Evolutionary conservation across 2,113 vertebrate species (phyloP).

Genomic region (Scolopax mira): DNA sequence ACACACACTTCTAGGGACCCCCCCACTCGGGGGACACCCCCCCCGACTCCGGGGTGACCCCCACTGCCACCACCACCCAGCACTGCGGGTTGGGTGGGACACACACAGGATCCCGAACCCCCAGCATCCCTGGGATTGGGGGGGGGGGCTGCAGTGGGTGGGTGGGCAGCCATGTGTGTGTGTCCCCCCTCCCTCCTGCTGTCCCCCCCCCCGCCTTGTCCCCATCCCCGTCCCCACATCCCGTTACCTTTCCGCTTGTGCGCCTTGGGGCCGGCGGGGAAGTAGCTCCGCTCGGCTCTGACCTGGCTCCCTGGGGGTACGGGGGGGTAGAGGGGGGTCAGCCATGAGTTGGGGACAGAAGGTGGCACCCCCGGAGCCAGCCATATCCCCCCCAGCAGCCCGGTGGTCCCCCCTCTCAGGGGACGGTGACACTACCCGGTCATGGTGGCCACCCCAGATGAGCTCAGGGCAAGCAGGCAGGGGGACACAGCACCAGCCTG

Average conservation of each 20-base stretch:
- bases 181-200: no score
- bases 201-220: neutral
- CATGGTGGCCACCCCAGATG: no score
- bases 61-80: neutral
- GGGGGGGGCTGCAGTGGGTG: neutral
- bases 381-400: no score
- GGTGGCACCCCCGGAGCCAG: neutral
- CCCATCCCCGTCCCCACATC: neutral
- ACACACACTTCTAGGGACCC: no score
- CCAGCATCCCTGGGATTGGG: rapidly evolving
- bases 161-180: neutral
- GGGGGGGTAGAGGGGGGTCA: neutral
- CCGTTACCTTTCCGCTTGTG: slow-evolving; percentile 60
- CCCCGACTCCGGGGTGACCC: neutral
- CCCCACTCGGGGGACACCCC: no score
- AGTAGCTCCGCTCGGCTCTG: slow-evolving; percentile 48
- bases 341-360: neutral
- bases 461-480: neutral
- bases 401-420: neutral
- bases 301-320: slow-evolving; percentile 38
- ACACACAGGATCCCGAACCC: rapidly evolving
- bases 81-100: no score
- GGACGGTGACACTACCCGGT: neutral
- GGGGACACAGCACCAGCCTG: neutral
- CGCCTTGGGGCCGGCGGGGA: slow-evolving; percentile 39